phyloP scores from a whole-genome alignment of 2,888 invertebrate genomes.

The Aproaerema taeniolella region DNA sequence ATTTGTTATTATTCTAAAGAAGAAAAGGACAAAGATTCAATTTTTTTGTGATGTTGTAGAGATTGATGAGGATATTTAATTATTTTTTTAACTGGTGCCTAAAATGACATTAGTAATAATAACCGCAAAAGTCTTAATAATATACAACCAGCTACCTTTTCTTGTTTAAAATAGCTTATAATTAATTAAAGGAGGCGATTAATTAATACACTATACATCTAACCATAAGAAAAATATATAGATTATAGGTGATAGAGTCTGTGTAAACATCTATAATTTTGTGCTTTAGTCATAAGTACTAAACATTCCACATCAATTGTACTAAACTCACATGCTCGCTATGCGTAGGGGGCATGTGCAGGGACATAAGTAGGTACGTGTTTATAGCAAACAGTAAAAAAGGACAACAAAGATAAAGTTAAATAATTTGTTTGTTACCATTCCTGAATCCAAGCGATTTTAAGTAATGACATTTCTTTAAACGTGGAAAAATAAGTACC shows the following conservation, averaged over 20 bases:
- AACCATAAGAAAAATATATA: conserved; percentile 10
- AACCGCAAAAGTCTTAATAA: no score
- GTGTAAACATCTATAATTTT: conserved; percentile 25
- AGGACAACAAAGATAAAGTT: conserved; percentile 1
- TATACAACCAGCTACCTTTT: no score
- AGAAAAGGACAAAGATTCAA: not conserved
- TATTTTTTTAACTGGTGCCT: no score
- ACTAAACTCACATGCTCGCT: conserved; percentile 37
- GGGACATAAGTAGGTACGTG: no score
- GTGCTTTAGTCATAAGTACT: conserved; percentile 31
- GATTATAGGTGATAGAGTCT: conserved; percentile 13
- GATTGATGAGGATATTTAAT: no score
- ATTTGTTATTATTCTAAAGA: not conserved
- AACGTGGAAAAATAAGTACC: no score
- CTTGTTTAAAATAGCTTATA: no score
- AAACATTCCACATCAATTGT: conserved; percentile 43
- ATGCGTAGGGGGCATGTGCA: conserved; percentile 25
- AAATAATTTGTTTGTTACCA: no score
- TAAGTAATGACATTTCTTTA: no score
- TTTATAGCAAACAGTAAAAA: conserved; percentile 12
- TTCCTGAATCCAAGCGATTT: no score
- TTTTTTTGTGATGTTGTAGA: not conserved
- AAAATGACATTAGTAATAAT: no score
- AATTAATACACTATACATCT: not conserved
- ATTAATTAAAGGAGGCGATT: not conserved